Evolutionary conservation across 2,888 invertebrate genomes (phyloP).

Genomic region (Sinotaia quadrata): DNA sequence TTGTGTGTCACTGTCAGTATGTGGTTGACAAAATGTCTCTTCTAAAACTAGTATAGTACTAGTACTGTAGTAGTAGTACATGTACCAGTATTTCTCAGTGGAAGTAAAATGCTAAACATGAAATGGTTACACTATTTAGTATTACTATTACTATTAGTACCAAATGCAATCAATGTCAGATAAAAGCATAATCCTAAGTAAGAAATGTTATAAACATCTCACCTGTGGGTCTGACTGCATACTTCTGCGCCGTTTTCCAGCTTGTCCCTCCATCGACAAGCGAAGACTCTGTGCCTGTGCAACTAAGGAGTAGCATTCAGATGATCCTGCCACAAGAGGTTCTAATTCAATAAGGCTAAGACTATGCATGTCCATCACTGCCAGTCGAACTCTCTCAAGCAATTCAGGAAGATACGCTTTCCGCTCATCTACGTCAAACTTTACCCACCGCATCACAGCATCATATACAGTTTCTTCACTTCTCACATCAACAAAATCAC

Average conservation of each 20-base stretch:
- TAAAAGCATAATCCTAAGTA: too few relatives aligned
- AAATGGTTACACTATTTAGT: too few relatives aligned
- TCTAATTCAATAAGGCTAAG: conserved; percentile 59
- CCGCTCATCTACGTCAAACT: conserved; percentile 63
- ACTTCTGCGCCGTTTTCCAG: conserved; percentile 64
- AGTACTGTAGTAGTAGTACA: too few relatives aligned
- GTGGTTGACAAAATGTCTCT: too few relatives aligned
- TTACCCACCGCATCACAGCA: conserved; percentile 68
- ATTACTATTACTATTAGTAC: too few relatives aligned
- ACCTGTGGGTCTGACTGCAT: conserved; percentile 63
- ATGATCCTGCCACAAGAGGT: conserved; percentile 56
- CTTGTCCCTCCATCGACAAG: conserved; percentile 62
- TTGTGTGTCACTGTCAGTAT: too few relatives aligned
- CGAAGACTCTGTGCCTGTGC: conserved; percentile 62
- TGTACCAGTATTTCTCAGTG: too few relatives aligned
- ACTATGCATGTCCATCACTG: conserved; percentile 62
- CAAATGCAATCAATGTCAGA: too few relatives aligned
- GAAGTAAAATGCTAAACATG: too few relatives aligned
- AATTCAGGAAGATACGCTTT: conserved; percentile 52
- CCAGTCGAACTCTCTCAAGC: conserved; percentile 61
- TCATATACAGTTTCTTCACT: conserved; percentile 68
- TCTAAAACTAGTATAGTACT: too few relatives aligned
- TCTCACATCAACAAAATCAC: conserved; percentile 68
- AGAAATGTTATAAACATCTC: too few relatives aligned
- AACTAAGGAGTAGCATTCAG: conserved; percentile 58